Percentiles rank a stretch among this genome's conserved stretches.
Conservation (phyloP, 2,888 invertebrate species). For the Luperina nickerlii region DNA sequence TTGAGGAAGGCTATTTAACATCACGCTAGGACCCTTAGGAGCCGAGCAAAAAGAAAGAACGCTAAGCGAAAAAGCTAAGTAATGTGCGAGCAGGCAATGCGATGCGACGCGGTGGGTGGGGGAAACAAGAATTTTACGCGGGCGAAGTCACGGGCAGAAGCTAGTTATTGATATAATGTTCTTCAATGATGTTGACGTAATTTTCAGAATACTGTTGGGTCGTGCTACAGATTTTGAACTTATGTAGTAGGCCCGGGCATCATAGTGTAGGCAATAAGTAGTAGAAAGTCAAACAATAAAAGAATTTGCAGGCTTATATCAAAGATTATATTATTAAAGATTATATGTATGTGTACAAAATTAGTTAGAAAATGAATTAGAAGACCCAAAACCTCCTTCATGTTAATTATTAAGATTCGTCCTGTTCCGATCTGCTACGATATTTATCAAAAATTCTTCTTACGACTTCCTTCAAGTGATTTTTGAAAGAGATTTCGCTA, state of each 20-base stretch:
- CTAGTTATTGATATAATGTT: not conserved
- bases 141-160: not conserved
- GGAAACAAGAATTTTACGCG: not conserved
- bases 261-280: not conserved
- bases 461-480: slow-evolving; percentile 31
- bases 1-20: not conserved
- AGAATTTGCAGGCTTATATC: not conserved
- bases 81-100: no score
- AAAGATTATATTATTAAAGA: not conserved
- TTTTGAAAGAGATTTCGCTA: slow-evolving; percentile 16
- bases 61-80: not conserved
- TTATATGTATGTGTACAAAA: not conserved
- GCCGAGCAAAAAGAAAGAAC: not conserved
- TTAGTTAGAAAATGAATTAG: not conserved
- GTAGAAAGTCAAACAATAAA: not conserved
- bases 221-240: not conserved
- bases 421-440: not conserved
- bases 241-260: not conserved
- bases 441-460: slow-evolving; percentile 45
- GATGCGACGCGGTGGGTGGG: not conserved
- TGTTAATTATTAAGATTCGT: not conserved
- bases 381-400: not conserved
- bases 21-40: not conserved
- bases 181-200: not conserved
- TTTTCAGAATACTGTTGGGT: not conserved